Base-by-base conservation (phyloP, 2,113 vertebrate species). In the Sula dactylatra region DNA sequence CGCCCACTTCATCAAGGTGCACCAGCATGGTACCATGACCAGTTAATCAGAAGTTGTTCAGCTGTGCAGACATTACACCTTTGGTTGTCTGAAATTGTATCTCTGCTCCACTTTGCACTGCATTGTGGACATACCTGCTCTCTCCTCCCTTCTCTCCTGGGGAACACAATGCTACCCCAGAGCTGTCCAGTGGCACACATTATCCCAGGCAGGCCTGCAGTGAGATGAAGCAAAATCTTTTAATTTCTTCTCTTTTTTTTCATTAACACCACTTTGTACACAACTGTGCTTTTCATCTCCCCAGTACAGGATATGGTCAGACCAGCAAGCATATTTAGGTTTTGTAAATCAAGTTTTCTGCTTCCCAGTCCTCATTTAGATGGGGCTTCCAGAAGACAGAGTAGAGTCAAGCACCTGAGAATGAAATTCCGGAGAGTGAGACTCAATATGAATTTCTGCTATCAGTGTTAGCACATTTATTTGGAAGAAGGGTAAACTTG, bases 181-280 rank as follows among this genome's bases (percentile, higher is more conserved):
- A 50, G 7, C 11, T 32, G 3, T 16, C 4, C 36, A 38, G 19
- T 18, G n/a, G 2, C n/a, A 38, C 22, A 55, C 1, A 0, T n/a
- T 26, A 25, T 31, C 5, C 22, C 29, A 52, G 40, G 11, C 2
- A 69, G 15, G 0, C 4, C 11, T 65, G 32, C 4, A 40, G 7
- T 38, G 12, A 58, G 31, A 21, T 32, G 34, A 64, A 69, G 14
- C 9, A 61, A 69, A 49, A 4, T 1, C 19, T 47, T 34, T 55
- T 40, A n/a, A n/a, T 34, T 24, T 12, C 20, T 7, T 21, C 4
- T 1, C 7, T 58, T 27, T 5, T 17, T 4, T 1, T 11, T 52
- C 44, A 12, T 7, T 25, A 38, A 21, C 13, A 76, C 1, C 4
- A 61, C 7, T 94, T 65, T 49, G 7, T 20, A 27, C 17, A 36